phyloP scores from a whole-genome alignment of 2,797 vertebrate genomes.

The Sebastolobus altivelis region DNA sequence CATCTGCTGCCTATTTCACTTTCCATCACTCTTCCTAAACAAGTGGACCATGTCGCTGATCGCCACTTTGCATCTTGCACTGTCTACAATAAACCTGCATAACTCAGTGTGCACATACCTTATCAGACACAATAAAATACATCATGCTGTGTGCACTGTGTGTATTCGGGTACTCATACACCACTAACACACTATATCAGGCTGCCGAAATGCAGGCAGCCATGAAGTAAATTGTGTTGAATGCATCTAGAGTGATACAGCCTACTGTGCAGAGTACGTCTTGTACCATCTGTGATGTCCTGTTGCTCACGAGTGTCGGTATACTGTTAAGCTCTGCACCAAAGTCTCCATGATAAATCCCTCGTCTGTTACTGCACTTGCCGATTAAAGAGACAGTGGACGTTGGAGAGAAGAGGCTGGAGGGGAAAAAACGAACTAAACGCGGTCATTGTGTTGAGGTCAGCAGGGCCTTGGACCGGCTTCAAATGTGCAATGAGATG shows the following conservation, averaged over 20 bases:
- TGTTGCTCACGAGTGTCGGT: slow-evolving; percentile 51
- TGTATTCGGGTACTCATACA: background rate
- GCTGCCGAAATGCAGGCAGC: slow-evolving; percentile 22
- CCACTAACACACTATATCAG: background rate
- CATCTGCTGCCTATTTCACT: slow-evolving; percentile 35
- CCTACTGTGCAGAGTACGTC: slow-evolving; percentile 28
- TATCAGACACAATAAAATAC: background rate
- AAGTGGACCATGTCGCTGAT: slow-evolving; percentile 16
- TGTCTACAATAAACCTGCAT: slow-evolving; percentile 8
- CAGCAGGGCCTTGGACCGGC: slow-evolving; percentile 66
- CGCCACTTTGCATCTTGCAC: slow-evolving; percentile 48
- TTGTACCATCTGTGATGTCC: slow-evolving; percentile 59
- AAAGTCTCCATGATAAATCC: slow-evolving; percentile 59
- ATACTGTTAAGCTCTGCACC: slow-evolving; percentile 58
- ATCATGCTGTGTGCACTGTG: background rate
- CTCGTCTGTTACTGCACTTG: slow-evolving; percentile 46
- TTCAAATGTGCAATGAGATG: slow-evolving; percentile 76
- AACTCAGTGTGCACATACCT: background rate
- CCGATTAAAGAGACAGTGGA: slow-evolving; percentile 61
- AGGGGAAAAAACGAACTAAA: slow-evolving; percentile 39
- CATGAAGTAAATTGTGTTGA: slow-evolving; percentile 8
- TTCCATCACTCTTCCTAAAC: slow-evolving; percentile 31
- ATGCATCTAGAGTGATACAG: slow-evolving; percentile 18
- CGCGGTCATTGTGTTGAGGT: slow-evolving; percentile 70
- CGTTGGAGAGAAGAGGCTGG: slow-evolving; percentile 16